These are phyloP conservation scores for Drosophila demipolita DNA, from an alignment of 2,888 invertebrate species.

Conservation along the genomic window DNA sequence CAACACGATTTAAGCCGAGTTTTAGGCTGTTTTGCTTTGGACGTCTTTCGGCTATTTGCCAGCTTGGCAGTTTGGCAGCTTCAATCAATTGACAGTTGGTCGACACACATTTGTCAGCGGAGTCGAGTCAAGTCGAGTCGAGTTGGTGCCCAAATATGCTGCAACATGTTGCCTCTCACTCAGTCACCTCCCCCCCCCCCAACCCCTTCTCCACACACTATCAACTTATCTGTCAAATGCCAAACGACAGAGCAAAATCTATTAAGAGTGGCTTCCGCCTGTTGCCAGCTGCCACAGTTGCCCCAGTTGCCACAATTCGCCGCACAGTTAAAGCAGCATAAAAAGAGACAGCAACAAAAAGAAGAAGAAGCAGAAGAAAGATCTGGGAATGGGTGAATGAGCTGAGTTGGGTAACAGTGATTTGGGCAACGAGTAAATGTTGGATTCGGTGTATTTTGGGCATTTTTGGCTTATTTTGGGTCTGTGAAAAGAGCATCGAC, in stretches of 20 bases:
- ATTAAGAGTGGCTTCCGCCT: conserved; percentile 67
- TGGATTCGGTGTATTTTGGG: conserved; percentile 17
- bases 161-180: conserved; percentile 44
- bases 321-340: neutral
- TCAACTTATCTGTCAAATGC: conserved; percentile 68
- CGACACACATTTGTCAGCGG: conserved; percentile 54
- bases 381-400: neutral
- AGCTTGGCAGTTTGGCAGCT: conserved; percentile 44
- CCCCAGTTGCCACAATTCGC: neutral
- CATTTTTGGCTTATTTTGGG: neutral
- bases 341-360: neutral
- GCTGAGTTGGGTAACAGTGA: conserved; percentile 7
- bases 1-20: conserved; percentile 43
- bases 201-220: neutral
- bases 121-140: neutral
- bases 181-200: neutral
- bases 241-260: conserved; percentile 66
- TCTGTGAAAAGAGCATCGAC: conserved; percentile 47
- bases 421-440: neutral
- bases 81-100: conserved; percentile 49
- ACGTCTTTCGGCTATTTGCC: conserved; percentile 33
- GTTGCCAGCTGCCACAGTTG: conserved; percentile 44
- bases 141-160: conserved; percentile 23
- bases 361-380: neutral
- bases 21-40: conserved; percentile 17